These are phyloP conservation scores for Eupithecia vulgata DNA, from an alignment of 2,888 invertebrate species.

Conservation along the genomic window DNA sequence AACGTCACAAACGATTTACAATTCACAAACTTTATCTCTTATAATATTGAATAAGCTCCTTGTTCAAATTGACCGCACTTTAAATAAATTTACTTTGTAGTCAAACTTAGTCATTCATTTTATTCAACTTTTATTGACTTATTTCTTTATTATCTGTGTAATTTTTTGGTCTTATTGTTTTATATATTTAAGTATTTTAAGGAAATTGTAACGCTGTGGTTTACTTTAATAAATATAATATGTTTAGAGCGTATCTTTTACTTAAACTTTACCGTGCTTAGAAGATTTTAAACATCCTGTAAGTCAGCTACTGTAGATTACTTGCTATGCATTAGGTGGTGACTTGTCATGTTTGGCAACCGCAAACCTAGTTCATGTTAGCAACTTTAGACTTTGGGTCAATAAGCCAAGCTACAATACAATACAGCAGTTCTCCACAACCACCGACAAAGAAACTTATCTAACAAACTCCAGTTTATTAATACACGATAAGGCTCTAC, in stretches of 20 bases:
- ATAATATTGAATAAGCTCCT: background rate
- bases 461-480: constrained; percentile 33
- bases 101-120: too few relatives aligned
- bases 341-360: background rate
- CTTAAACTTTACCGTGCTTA: too few relatives aligned
- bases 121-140: too few relatives aligned
- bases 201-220: too few relatives aligned
- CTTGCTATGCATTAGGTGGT: background rate
- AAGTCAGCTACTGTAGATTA: background rate
- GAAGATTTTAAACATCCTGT: background rate
- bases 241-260: too few relatives aligned
- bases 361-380: constrained; percentile 5
- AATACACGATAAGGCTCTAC: constrained; percentile 13
- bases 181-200: too few relatives aligned
- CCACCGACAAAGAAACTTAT: constrained; percentile 30
- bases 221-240: too few relatives aligned
- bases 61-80: background rate
- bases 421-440: constrained; percentile 16
- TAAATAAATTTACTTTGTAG: too few relatives aligned
- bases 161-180: too few relatives aligned
- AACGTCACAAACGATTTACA: too few relatives aligned
- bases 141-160: too few relatives aligned
- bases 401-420: constrained; percentile 28
- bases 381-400: constrained; percentile 22
- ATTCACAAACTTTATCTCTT: too few relatives aligned